These are phyloP conservation scores for Alaudala cheleensis DNA, from an alignment of 2,113 vertebrate species.

Conservation along the genomic window DNA sequence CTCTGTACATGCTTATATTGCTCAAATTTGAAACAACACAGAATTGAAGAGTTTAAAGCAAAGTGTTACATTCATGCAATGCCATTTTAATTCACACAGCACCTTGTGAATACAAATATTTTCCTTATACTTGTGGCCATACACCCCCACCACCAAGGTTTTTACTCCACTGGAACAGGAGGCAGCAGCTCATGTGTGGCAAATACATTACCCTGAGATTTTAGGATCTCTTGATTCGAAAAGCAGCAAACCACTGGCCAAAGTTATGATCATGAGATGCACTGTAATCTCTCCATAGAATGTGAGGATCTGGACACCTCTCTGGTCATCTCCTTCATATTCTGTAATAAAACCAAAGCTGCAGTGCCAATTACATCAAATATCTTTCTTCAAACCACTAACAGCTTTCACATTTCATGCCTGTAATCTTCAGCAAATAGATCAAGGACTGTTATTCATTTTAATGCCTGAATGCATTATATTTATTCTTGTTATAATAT, in stretches of 20 bases:
- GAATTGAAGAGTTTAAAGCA: background rate
- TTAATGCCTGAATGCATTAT: conserved; percentile 54
- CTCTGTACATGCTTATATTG: background rate
- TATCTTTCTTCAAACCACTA: conserved; percentile 25
- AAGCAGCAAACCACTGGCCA: background rate
- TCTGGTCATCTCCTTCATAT: background rate
- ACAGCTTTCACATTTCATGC: conserved; percentile 35
- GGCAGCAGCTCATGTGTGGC: background rate
- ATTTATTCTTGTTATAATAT: conserved; percentile 51
- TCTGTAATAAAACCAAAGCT: background rate
- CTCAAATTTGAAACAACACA: background rate
- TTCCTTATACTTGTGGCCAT: background rate
- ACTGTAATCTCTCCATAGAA: background rate
- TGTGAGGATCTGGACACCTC: background rate
- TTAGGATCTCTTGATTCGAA: background rate
- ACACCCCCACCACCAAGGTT: background rate
- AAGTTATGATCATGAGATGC: background rate
- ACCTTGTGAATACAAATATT: background rate
- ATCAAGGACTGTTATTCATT: conserved; percentile 64
- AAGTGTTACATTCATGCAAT: background rate
- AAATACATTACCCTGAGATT: background rate
- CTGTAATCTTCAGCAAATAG: conserved; percentile 37
- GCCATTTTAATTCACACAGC: background rate
- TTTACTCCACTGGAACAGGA: background rate
- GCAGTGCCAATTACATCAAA: background rate